Conservation (phyloP, 2,888 invertebrate genomes). For the Hydrotaea diabolus region DNA sequence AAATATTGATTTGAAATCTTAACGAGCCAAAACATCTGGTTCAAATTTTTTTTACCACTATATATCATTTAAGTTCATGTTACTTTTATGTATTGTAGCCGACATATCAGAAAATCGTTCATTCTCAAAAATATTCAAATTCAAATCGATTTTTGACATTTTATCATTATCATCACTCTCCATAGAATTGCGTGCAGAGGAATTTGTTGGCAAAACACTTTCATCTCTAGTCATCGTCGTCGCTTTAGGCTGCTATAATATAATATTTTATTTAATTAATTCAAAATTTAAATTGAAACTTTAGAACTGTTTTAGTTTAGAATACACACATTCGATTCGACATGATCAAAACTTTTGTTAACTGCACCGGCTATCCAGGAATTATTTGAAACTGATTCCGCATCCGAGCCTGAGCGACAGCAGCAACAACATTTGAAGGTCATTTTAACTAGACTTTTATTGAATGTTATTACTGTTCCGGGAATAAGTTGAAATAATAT, state of each 20-base stretch:
- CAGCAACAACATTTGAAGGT: conserved; percentile 48
- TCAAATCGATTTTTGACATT: conserved; percentile 65
- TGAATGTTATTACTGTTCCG: no score
- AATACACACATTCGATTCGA: conserved; percentile 28
- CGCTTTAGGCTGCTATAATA: conserved; percentile 2
- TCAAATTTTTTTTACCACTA: no score
- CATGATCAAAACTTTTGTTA: conserved; percentile 49
- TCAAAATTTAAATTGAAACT: no score
- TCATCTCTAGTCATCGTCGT: not conserved
- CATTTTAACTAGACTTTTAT: conserved; percentile 6
- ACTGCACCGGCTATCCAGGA: conserved; percentile 25
- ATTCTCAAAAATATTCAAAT: conserved; percentile 63
- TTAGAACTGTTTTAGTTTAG: no score
- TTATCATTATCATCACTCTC: conserved; percentile 44
- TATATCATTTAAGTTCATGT: conserved; percentile 12
- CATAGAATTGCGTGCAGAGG: not conserved
- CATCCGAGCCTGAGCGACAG: conserved; percentile 36
- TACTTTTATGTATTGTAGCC: conserved; percentile 62
- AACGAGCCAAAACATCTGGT: no score
- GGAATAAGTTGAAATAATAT: no score
- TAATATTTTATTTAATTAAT: not conserved
- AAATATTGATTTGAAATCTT: no score
- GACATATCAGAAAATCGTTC: conserved; percentile 67
- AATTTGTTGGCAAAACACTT: not conserved
- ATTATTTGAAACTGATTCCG: conserved; percentile 18